Evolutionary conservation across 2,113 vertebrate genomes (phyloP), one percentile per base, ranked within the genome.

Genomic region (Aldabrachelys gigantea): DNA sequence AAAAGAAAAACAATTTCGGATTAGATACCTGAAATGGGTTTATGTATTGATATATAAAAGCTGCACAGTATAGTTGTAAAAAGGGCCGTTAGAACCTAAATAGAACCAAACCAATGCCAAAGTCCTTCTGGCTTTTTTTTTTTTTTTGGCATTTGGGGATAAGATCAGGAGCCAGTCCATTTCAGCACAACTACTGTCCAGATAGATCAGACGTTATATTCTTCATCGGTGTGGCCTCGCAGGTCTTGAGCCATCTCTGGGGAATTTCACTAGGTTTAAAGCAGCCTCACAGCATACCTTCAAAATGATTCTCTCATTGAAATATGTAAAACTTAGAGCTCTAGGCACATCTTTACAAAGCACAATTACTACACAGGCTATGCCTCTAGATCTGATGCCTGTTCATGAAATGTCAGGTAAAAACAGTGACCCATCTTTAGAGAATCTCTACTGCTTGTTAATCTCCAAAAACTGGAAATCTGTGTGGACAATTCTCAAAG

Each of bases 1-100:
- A 35, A 69, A 91, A 92, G 82, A 59, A 82, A 93, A 95, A 72
- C 13, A 24, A 95, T 95, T 94, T 80, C 38, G 44, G 52, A 88
- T 96, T 85, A 85, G 49, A 47, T 84, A 62, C 80, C 91, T 93
- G 87, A 95, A 91, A 80, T 69, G 92, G 52, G 21, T 88, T 96
- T 91, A 90, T 75, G 12, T 50, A 85, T 94, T 91, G 93, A 50
- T 62, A 16, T 89, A 65, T 85, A 81, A 94, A 95, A 93, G 88
- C 57, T 41, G 35, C 50, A 81, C 53, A 90, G 19, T 82, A 41
- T 24, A 91, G 90, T 41, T 91, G 81, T 91, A 94, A 50, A n/a
- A 94, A 92, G 76, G 35, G 80, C 41, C 50, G 89, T 96, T 25
- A 22, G 10, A 31, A 54, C 41, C 44, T 94, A 62, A 89, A 82